A percentile compares a stretch with the other conserved stretches of the same genome.
Conservation (phyloP, 2,888 invertebrate genomes). For the Carpatolechia fugitivella region DNA sequence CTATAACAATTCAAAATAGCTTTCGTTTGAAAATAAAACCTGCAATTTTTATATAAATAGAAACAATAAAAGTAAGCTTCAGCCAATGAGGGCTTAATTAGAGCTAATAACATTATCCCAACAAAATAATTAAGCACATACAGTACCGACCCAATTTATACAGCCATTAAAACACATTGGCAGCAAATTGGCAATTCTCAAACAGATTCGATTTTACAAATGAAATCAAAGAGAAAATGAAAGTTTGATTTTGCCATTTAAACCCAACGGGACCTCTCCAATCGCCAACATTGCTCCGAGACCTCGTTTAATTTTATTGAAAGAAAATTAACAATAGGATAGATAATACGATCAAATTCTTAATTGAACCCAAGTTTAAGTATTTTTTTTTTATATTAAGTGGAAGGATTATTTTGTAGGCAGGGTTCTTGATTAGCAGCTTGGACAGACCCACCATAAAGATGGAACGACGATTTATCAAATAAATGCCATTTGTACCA, state of each 20-base stretch:
- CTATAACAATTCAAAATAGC: no score
- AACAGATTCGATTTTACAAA: not conserved
- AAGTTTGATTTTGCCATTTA: not conserved
- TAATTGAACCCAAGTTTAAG: not conserved
- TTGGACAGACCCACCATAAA: no score
- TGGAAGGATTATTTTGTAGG: not conserved
- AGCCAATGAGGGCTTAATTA: no score
- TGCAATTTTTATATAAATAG: no score
- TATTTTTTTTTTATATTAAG: not conserved
- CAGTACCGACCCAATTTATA: not conserved
- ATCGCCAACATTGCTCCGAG: not conserved
- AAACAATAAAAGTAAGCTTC: no score
- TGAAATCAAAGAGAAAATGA: conserved; percentile 3
- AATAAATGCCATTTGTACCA: no score
- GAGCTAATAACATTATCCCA: no score
- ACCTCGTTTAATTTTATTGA: not conserved
- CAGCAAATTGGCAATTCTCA: not conserved
- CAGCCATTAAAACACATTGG: not conserved
- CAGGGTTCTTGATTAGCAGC: no score
- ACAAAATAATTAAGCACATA: not conserved
- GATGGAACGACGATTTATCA: no score
- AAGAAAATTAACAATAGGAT: not conserved
- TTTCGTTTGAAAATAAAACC: no score
- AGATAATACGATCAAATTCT: not conserved
- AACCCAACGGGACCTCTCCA: not conserved